A percentile compares a stretch with the other conserved stretches of the same genome.
phyloP scores from a whole-genome alignment of 2,113 vertebrate genomes.

The Rallus limicola region DNA sequence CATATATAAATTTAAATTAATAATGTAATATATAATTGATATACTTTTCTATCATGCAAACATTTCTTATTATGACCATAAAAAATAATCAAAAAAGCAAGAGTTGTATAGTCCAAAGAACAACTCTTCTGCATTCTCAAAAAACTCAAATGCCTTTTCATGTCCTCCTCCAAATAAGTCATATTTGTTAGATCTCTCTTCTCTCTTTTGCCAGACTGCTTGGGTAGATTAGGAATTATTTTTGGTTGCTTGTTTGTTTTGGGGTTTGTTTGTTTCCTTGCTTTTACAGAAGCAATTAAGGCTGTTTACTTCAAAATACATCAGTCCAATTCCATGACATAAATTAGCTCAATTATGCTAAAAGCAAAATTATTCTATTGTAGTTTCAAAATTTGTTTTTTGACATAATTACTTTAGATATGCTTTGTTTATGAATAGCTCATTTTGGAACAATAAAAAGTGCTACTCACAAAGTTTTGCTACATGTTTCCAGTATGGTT shows the following conservation, averaged over 20 bases:
- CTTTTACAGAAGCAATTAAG: not conserved
- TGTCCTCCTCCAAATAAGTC: not conserved
- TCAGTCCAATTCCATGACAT: not conserved
- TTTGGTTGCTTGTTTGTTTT: not conserved
- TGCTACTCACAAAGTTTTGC: not conserved
- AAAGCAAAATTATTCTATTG: not conserved
- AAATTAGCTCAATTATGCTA: not conserved
- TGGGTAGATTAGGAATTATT: not conserved
- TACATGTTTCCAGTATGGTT: not conserved
- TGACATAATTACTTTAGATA: not conserved
- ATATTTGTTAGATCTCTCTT: not conserved
- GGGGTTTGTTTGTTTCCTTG: not conserved
- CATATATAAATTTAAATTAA: not conserved
- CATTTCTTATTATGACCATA: not conserved
- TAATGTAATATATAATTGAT: not conserved
- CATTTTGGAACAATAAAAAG: not conserved
- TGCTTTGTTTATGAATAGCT: not conserved
- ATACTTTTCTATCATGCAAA: not conserved
- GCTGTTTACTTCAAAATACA: not conserved
- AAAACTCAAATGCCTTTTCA: not conserved
- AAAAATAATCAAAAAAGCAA: not conserved
- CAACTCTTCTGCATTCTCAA: not conserved
- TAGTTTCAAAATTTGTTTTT: not conserved
- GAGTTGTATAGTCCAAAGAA: not conserved
- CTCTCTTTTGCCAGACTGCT: not conserved